Percentiles rank a stretch among this genome's conserved stretches.
Conservation (phyloP, 1,140 invertebrate genomes). For the Drosophila takahashii region DNA sequence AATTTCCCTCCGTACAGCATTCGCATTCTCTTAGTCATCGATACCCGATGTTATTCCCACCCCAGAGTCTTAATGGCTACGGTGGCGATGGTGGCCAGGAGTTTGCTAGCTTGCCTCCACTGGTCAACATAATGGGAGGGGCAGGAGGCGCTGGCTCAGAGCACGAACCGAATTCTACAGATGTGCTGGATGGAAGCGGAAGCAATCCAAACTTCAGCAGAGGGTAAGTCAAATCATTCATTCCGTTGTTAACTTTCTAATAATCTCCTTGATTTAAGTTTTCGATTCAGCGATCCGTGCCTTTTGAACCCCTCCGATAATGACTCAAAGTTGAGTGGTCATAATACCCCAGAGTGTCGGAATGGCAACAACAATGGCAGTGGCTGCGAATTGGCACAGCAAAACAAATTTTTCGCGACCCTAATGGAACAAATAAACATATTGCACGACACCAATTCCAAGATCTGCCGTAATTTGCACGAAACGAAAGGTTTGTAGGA, state of each 20-base stretch:
- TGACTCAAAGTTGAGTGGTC: slow-evolving; percentile 80
- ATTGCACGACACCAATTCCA: slow-evolving; percentile 84
- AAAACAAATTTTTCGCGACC: slow-evolving; percentile 79
- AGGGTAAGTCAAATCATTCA: slow-evolving; percentile 46
- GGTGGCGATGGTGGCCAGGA: slow-evolving; percentile 71
- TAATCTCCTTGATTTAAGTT: slow-evolving; percentile 41
- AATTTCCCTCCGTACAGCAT: slow-evolving; percentile 43
- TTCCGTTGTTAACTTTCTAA: neutral
- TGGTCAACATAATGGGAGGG: slow-evolving; percentile 76
- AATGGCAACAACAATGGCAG: slow-evolving; percentile 60
- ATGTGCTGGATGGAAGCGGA: slow-evolving; percentile 77
- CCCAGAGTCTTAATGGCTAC: slow-evolving; percentile 50
- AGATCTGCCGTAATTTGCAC: slow-evolving; percentile 84
- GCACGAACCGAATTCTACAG: slow-evolving; percentile 78
- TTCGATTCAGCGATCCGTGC: slow-evolving; percentile 84
- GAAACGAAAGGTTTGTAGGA: slow-evolving; percentile 84
- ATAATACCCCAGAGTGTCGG: slow-evolving; percentile 76
- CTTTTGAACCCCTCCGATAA: slow-evolving; percentile 82
- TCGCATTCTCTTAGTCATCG: slow-evolving; percentile 68
- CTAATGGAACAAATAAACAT: slow-evolving; percentile 84
- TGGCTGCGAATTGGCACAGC: slow-evolving; percentile 56
- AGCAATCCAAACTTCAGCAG: slow-evolving; percentile 77
- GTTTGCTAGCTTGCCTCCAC: slow-evolving; percentile 78
- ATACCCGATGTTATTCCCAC: slow-evolving; percentile 75
- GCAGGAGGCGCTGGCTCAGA: slow-evolving; percentile 55